These are phyloP conservation scores for Penaeus monodon DNA, from an alignment of 2,888 invertebrate species.

Conservation along the genomic window DNA sequence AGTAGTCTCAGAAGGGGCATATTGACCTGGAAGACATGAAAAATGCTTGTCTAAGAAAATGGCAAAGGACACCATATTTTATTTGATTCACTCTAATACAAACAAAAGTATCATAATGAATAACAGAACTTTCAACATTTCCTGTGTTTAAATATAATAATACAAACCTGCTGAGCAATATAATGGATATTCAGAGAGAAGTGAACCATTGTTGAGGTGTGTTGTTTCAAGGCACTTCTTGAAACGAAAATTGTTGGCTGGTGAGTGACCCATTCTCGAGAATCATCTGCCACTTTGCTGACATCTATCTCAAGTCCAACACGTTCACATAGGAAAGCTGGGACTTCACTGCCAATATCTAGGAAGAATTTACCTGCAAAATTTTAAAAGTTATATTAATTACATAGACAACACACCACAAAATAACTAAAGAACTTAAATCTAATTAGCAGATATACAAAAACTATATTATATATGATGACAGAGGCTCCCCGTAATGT, in stretches of 20 bases:
- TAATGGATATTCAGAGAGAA: slow-evolving; percentile 89
- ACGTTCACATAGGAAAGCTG: slow-evolving; percentile 92
- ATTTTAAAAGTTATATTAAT: slow-evolving; percentile 2
- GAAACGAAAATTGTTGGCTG: slow-evolving; percentile 88
- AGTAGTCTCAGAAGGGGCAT: slow-evolving; percentile 92
- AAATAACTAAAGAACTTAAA: no score
- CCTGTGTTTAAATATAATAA: neutral
- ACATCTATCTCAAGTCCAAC: slow-evolving; percentile 90
- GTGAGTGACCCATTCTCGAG: slow-evolving; percentile 76
- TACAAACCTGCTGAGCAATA: slow-evolving; percentile 86
- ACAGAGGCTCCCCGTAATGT: no score
- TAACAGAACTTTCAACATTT: neutral
- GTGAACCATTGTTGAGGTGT: slow-evolving; percentile 91
- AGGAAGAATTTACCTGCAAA: slow-evolving; percentile 70
- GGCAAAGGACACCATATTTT: neutral
- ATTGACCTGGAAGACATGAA: slow-evolving; percentile 77
- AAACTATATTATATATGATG: no score
- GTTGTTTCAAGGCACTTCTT: slow-evolving; percentile 87
- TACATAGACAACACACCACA: neutral
- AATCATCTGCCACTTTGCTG: slow-evolving; percentile 83
- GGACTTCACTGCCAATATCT: slow-evolving; percentile 75
- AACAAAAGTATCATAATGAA: no score
- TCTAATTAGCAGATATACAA: no score
- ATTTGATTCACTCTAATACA: neutral
- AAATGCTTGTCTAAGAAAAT: neutral